phyloP scores from a whole-genome alignment of 2,113 vertebrate genomes.

The Pseudorasbora parva region DNA sequence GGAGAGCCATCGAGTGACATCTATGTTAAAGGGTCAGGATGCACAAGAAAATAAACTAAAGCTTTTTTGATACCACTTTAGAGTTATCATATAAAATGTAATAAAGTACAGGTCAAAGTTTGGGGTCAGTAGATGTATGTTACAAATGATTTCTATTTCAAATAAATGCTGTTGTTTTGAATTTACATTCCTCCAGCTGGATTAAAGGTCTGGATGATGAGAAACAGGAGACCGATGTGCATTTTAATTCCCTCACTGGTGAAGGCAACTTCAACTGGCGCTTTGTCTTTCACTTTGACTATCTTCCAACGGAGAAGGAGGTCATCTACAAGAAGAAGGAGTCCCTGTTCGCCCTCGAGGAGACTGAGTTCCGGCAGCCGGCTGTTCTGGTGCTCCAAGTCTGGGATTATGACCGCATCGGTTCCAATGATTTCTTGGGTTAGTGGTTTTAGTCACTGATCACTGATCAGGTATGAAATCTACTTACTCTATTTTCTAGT shows the following conservation, averaged over 20 bases:
- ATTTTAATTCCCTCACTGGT: conserved; percentile 93
- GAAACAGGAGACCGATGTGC: conserved; percentile 94
- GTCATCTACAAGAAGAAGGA: conserved; percentile 86
- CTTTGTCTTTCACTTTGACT: conserved; percentile 90
- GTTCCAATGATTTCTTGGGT: conserved; percentile 92
- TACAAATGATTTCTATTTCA: too few relatives aligned
- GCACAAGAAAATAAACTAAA: neutral
- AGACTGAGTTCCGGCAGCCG: conserved; percentile 86
- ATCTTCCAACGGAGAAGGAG: conserved; percentile 90
- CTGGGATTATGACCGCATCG: conserved; percentile 94
- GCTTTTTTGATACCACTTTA: neutral
- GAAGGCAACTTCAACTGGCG: conserved; percentile 98
- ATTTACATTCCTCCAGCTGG: conserved; percentile 79
- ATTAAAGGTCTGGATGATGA: conserved; percentile 87
- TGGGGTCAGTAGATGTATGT: too few relatives aligned
- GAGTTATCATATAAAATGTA: neutral
- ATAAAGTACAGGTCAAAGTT: too few relatives aligned
- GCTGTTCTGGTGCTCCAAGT: conserved; percentile 88
- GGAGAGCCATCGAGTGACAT: conserved; percentile 91
- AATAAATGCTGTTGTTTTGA: too few relatives aligned
- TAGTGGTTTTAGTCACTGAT: conserved; percentile 43
- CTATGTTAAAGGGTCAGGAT: conserved; percentile 87
- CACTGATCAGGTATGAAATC: neutral
- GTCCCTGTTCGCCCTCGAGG: conserved; percentile 89
- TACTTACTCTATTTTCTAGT: neutral